These are phyloP conservation scores for Keiferia lycopersicella DNA, from an alignment of 2,888 invertebrate genomes.

Conservation along the genomic window DNA sequence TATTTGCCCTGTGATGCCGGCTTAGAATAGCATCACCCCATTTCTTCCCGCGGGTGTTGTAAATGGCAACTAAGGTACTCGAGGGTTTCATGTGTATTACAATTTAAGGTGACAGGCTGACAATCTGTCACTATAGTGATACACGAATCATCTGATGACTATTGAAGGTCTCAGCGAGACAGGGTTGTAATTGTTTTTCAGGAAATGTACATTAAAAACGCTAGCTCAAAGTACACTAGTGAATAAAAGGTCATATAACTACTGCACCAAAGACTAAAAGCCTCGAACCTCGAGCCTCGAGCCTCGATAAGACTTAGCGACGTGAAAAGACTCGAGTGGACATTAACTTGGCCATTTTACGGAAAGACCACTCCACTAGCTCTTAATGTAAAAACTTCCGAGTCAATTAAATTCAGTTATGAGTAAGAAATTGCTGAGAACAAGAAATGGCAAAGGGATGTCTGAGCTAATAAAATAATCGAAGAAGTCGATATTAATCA, in stretches of 20 bases:
- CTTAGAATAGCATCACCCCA: too few species aligned
- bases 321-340: constrained; percentile 8
- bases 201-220: background rate
- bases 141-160: too few species aligned
- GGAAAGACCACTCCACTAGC: background rate
- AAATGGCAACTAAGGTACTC: too few species aligned
- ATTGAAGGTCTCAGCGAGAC: background rate
- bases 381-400: constrained; percentile 13
- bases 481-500: too few species aligned
- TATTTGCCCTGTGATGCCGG: too few species aligned
- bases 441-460: background rate
- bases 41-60: too few species aligned
- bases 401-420: constrained; percentile 13
- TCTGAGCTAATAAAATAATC: too few species aligned
- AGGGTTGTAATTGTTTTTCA: too few species aligned
- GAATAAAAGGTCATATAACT: background rate
- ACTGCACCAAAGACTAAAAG: constrained; percentile 8
- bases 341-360: constrained; percentile 1
- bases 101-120: too few species aligned
- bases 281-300: background rate
- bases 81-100: too few species aligned
- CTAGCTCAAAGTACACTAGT: background rate
- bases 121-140: too few species aligned
- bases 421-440: background rate
- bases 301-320: constrained; percentile 14